These are phyloP conservation scores for Melanotaenia pygmaea DNA, from an alignment of 2,797 vertebrate species.

Conservation along the genomic window DNA sequence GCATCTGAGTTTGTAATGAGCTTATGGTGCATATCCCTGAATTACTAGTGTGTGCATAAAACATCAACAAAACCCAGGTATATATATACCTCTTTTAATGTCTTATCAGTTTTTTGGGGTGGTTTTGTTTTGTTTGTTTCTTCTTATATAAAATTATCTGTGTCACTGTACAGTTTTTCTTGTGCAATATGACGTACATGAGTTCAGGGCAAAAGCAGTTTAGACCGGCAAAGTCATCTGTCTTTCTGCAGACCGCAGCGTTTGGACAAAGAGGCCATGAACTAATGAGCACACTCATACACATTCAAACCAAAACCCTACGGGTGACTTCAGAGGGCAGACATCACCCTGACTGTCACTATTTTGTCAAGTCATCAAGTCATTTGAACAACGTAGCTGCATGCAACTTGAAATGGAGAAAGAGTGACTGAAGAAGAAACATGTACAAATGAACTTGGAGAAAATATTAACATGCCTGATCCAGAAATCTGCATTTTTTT, in stretches of 20 bases:
- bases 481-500: not conserved
- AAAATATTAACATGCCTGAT: not conserved
- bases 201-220: conserved; percentile 28
- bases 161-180: conserved; percentile 15
- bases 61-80: too few species aligned
- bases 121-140: conserved; percentile 16
- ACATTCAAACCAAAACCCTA: conserved; percentile 33
- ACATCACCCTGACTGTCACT: conserved; percentile 58
- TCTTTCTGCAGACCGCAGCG: conserved; percentile 61
- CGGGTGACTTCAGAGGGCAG: conserved; percentile 57
- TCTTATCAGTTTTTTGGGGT: not conserved
- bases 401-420: conserved; percentile 16
- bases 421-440: not conserved
- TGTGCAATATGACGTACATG: conserved; percentile 34
- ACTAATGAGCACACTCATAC: conserved; percentile 51
- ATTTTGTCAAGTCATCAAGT: conserved; percentile 61
- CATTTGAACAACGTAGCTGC: conserved; percentile 29
- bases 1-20: too few species aligned
- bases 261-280: conserved; percentile 54
- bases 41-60: too few species aligned
- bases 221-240: conserved; percentile 50
- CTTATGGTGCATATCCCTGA: too few species aligned
- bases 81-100: too few species aligned
- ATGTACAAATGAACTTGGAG: not conserved
- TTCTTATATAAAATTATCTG: conserved; percentile 38